Evolutionary conservation across 2,888 invertebrate genomes (phyloP).

Genomic region (Lathronympha strigana): DNA sequence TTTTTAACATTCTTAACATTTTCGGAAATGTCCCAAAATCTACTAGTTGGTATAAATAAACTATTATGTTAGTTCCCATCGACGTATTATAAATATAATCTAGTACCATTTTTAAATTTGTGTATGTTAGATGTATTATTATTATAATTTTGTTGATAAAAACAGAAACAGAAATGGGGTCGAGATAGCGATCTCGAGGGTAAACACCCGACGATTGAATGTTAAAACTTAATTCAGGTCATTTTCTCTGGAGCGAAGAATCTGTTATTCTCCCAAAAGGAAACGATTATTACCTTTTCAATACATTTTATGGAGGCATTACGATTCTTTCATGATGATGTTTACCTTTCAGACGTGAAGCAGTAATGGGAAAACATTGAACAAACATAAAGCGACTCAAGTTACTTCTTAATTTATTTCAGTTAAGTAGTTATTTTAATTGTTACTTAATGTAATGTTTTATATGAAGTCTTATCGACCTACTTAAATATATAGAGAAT

Average conservation of each 20-base stretch:
- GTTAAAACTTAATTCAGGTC: slow-evolving; percentile 81
- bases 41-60: too few species aligned
- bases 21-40: too few species aligned
- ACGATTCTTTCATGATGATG: slow-evolving; percentile 31
- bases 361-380: neutral
- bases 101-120: slow-evolving; percentile 1
- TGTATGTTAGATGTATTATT: slow-evolving; percentile 33
- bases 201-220: slow-evolving; percentile 79
- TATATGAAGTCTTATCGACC: too few species aligned
- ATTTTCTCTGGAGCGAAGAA: slow-evolving; percentile 71
- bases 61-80: neutral
- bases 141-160: slow-evolving; percentile 45
- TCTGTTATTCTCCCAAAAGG: slow-evolving; percentile 74
- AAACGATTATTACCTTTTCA: slow-evolving; percentile 69
- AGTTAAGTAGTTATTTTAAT: too few species aligned
- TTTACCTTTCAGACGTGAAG: slow-evolving; percentile 21
- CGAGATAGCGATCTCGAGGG: slow-evolving; percentile 65
- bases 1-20: too few species aligned
- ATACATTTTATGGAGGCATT: slow-evolving; percentile 52
- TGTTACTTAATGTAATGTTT: too few species aligned
- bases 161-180: slow-evolving; percentile 48
- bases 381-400: neutral
- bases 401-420: too few species aligned
- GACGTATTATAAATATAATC: neutral
- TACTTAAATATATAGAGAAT: too few species aligned